Base-by-base conservation (phyloP, 2,113 vertebrate genomes). In the Ibidorhyncha struthersii region DNA sequence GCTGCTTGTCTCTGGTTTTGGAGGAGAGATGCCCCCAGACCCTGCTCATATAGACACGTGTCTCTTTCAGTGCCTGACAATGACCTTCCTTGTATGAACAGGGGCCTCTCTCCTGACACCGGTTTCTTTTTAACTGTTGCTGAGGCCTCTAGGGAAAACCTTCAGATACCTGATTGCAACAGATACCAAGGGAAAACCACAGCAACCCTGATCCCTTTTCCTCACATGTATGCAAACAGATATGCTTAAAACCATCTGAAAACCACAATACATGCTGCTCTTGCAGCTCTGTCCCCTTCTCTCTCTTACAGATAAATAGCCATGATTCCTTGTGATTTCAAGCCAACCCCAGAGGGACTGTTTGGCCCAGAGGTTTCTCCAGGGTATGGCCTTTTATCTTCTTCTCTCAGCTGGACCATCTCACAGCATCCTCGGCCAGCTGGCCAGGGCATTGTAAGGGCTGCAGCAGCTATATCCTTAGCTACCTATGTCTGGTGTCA, bases 41-140 rank as follows among this genome's bases (percentile, higher is more conserved):
- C 72, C 73, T n/a, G 86, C 62, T 71, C 91, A 9, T 4, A 2
- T 5, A 71, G 6, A 65, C 91, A 71, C 4, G 2, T 40, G 80
- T 92, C 94, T 91, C 82, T 73, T 47, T 85, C 86, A 61, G 58
- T 5, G 67, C 79, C 53, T 59, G 89, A 94, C 94, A 95, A 87
- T 76, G 96, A 86, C 93, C 86, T 86, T 63, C 93, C 73, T 63
- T 69, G 91, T 91, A 69, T 1, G 19, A 82, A 67, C 93, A 85
- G 19, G 50, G 36, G 76, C 66, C 73, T 81, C 83, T 32, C 50
- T 49, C 34, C 9, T 45, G 67, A 12, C n/a, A 9, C 45, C 0
- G 2, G 8, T 56, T 72, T 61, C 93, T 79, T 71, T 85, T 45
- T 30, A 50, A 15, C 65, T 30, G 65, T 30, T 69, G 38, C 74